Evolutionary conservation across 1,140 invertebrate species (phyloP).

Genomic region (Hylyphantes graminicola): DNA sequence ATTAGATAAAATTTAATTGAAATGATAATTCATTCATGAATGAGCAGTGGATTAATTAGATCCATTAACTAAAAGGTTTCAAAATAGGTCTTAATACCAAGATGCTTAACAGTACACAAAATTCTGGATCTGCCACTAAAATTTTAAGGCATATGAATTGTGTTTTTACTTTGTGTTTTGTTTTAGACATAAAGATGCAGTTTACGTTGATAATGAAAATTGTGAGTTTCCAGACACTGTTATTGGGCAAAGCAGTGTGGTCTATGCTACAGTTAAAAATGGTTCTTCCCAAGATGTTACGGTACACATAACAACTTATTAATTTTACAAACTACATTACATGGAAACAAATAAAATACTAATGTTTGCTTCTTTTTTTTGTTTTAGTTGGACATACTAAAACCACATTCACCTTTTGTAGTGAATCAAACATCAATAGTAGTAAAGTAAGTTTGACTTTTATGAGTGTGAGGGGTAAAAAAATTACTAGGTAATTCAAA

Average conservation of each 20-base stretch:
- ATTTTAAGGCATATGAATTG: background rate
- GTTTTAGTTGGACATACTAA: conserved; percentile 1
- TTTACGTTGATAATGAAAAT: conserved; percentile 18
- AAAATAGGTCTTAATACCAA: too few species aligned
- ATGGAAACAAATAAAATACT: background rate
- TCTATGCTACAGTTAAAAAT: conserved; percentile 5
- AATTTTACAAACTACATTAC: background rate
- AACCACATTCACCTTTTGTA: conserved; percentile 7
- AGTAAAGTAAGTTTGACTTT: conserved; percentile 3
- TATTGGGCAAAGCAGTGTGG: background rate
- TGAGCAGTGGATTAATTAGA: too few species aligned
- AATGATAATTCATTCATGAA: too few species aligned
- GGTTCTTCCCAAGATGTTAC: background rate
- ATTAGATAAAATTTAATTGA: too few species aligned
- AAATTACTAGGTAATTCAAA: too few species aligned
- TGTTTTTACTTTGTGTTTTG: background rate
- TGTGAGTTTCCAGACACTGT: conserved; percentile 8
- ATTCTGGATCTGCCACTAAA: too few species aligned
- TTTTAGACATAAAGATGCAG: conserved; percentile 1
- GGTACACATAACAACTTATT: background rate
- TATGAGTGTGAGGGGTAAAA: too few species aligned
- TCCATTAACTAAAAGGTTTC: too few species aligned
- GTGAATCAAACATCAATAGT: background rate
- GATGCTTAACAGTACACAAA: too few species aligned
- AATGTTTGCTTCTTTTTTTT: background rate